These are phyloP conservation scores for Actinernus sp. DNA, from an alignment of 92 coral and sea anemone species.

Conservation along the genomic window DNA sequence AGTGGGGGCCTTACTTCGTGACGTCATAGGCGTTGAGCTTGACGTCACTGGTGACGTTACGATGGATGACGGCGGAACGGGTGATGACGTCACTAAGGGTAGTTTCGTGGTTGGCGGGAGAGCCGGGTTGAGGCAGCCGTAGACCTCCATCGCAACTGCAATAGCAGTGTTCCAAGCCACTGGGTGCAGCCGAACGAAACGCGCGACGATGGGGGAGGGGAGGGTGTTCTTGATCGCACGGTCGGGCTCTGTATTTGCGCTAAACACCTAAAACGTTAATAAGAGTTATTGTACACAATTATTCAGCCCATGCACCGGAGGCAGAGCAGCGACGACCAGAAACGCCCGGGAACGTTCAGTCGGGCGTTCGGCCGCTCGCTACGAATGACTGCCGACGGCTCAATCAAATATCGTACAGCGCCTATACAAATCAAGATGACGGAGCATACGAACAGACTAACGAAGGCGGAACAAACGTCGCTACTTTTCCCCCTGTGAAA, in stretches of 20 bases:
- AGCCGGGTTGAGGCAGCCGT: neutral
- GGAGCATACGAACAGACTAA: too few species aligned
- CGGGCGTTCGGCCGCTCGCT: too few species aligned
- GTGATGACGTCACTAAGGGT: neutral
- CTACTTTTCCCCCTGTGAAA: too few species aligned
- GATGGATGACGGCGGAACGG: neutral
- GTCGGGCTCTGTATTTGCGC: neutral
- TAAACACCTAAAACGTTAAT: neutral
- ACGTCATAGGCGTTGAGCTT: neutral
- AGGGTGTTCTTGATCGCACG: neutral
- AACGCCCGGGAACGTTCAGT: too few species aligned
- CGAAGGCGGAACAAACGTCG: too few species aligned
- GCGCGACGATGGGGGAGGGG: neutral
- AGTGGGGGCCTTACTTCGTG: neutral
- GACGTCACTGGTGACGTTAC: neutral
- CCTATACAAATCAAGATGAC: too few species aligned
- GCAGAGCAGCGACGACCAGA: too few species aligned
- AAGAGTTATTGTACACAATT: too few species aligned
- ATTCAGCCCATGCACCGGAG: too few species aligned
- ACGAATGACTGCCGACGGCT: too few species aligned
- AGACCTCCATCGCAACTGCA: neutral
- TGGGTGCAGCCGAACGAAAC: neutral
- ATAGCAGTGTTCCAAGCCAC: neutral
- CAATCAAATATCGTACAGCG: too few species aligned
- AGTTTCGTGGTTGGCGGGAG: neutral